Evolutionary conservation across 2,113 vertebrate genomes (phyloP).

Genomic region (Thalassarche chlororhynchos): DNA sequence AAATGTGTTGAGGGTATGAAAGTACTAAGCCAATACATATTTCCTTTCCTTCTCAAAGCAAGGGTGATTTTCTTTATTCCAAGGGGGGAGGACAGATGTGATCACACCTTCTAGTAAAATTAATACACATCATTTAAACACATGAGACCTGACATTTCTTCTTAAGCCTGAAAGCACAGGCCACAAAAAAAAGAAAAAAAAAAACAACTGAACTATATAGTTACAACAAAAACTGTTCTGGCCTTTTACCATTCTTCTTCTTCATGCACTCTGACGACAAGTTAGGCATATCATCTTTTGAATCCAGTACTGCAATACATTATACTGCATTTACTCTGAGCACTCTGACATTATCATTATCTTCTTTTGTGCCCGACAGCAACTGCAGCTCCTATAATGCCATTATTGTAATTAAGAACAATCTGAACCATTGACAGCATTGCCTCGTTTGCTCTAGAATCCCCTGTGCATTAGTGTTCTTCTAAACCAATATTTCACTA

Average conservation of each 20-base stretch:
- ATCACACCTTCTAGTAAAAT: not conserved
- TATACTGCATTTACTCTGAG: constrained; percentile 46
- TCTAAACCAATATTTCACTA: constrained; percentile 57
- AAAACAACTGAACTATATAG: not conserved
- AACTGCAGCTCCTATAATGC: constrained; percentile 39
- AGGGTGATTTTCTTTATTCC: not conserved
- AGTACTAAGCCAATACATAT: not conserved
- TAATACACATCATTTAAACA: not conserved
- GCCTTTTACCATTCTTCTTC: constrained; percentile 24
- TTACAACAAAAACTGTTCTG: not conserved
- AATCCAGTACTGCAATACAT: constrained; percentile 44
- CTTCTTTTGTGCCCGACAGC: constrained; percentile 55
- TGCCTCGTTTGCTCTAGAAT: constrained; percentile 48
- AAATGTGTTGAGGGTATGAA: not conserved
- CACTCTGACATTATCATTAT: constrained; percentile 47
- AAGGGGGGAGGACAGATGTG: not conserved
- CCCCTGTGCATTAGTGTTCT: constrained; percentile 39
- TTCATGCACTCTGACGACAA: constrained; percentile 37
- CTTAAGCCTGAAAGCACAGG: not conserved
- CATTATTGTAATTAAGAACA: constrained; percentile 68
- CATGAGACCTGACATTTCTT: not conserved
- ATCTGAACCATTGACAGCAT: constrained; percentile 52
- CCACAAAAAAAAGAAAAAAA: not conserved
- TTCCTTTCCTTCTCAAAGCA: not conserved
- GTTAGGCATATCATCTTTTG: constrained; percentile 41